phyloP scores from a whole-genome alignment of 2,888 invertebrate species.

The Ecdyonurus torrentis region DNA sequence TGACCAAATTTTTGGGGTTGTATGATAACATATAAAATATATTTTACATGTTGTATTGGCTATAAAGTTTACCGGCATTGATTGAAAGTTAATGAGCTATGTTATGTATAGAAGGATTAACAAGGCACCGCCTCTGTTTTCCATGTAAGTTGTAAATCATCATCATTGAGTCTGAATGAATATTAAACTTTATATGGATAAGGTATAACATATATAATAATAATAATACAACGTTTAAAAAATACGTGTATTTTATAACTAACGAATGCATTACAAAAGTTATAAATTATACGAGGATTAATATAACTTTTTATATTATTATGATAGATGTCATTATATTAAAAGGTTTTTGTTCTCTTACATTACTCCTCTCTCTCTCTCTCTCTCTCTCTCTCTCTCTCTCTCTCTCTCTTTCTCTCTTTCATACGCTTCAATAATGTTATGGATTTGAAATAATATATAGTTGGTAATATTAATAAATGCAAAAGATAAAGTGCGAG shows the following conservation, averaged over 20 bases:
- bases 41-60: too few relatives aligned
- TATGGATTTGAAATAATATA: neutral
- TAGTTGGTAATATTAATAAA: neutral
- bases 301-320: neutral
- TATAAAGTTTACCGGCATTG: neutral
- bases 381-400: conserved; percentile 12
- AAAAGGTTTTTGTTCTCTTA: neutral
- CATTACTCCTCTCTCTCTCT: too few relatives aligned
- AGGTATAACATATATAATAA: neutral
- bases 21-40: too few relatives aligned
- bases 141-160: neutral
- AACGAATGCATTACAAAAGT: too few relatives aligned
- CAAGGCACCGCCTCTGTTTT: neutral
- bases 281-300: neutral
- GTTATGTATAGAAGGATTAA: neutral
- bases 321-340: neutral
- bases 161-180: neutral
- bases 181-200: neutral
- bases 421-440: conserved; percentile 10
- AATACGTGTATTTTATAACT: too few relatives aligned
- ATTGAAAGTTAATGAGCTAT: neutral
- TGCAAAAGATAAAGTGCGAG: neutral
- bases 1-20: too few relatives aligned
- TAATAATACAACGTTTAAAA: neutral
- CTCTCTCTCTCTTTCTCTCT: conserved; percentile 5